Evolutionary conservation across 1,140 invertebrate genomes (phyloP).

Genomic region (Drosophila truncata): DNA sequence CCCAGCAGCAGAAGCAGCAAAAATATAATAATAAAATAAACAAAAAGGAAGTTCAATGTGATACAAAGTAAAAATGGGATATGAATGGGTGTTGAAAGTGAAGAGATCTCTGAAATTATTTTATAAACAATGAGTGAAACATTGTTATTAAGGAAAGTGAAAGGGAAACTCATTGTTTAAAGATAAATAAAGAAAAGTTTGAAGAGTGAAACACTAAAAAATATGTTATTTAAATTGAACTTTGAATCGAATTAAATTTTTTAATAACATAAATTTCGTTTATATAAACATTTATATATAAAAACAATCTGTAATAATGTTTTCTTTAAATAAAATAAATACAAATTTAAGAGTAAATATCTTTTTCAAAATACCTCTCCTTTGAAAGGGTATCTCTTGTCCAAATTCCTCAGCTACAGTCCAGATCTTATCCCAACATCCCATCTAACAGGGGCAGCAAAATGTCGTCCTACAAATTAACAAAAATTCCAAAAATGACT

Average conservation of each 20-base stretch:
- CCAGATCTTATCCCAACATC: slow-evolving; percentile 4
- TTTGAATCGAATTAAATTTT: too few species aligned
- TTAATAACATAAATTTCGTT: too few species aligned
- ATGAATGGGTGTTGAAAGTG: slow-evolving; percentile 32
- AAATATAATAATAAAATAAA: slow-evolving; percentile 15
- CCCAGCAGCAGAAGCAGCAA: slow-evolving; percentile 11
- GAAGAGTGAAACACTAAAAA: neutral
- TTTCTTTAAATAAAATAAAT: neutral
- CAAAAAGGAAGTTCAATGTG: slow-evolving; percentile 24
- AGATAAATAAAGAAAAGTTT: neutral
- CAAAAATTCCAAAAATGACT: slow-evolving; percentile 79
- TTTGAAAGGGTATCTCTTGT: slow-evolving; percentile 8
- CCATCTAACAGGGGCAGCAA: slow-evolving; percentile 62
- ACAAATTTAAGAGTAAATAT: neutral
- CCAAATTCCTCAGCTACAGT: neutral
- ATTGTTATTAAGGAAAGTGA: neutral
- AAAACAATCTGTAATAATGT: neutral
- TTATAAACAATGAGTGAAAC: neutral
- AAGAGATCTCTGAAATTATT: neutral
- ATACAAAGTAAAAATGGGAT: slow-evolving; percentile 52
- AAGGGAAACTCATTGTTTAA: too few species aligned
- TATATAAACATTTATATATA: too few species aligned
- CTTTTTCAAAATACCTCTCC: neutral
- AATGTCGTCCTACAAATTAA: slow-evolving; percentile 81
- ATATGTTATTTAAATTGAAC: too few species aligned